Base-by-base conservation (phyloP, 2,113 vertebrate species). In the Sigmodon hispidus region DNA sequence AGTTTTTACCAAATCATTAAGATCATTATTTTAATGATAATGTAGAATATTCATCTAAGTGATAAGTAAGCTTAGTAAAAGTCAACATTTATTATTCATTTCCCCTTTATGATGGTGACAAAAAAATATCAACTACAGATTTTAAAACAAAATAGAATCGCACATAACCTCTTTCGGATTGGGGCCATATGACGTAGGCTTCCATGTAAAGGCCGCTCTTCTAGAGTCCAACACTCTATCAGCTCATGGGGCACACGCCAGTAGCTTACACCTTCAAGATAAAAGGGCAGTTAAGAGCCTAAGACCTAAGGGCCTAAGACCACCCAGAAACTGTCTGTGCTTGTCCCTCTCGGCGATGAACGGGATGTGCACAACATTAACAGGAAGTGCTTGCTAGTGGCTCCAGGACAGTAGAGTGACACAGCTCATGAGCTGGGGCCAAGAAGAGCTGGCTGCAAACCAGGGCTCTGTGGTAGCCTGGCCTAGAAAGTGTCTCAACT, bases 171-270 rank as follows among this genome's bases (percentile, higher is more conserved):
- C 96, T 98, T 99, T 85, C 89, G 94, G 96, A 98, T 85, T n/a
- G 98, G 98, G 85, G 97, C 89, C 96, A 98, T 97, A 50, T 97
- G 97, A 52, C 92, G 92, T 19, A 98, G 96, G 81, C 94, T 98
- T 94, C 98, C 97, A 97, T 97, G 97, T 88, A 99, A 84, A 59
- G 98, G 97, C 34, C 43, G 55, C 69, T 98, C 98, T 93, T 99
- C 98, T 34, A 98, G 97, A 63, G 99, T 99, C 98, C 98, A 98
- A 0, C 98, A 99, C 92, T 99, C 98, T 72, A 94, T 98, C 83
- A 98, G 90, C 92, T 98, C 98, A 2, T 98, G 98, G 40, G 98
- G 98, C 50, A 98, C 98, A 67, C 98, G 95, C 98, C 98, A 99
- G 95, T 98, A 98, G 96, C 98, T 99, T 61, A 98, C 98, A 95